These are phyloP conservation scores for Drosophila busckii DNA, from an alignment of 1,140 invertebrate genomes.

Conservation along the genomic window DNA sequence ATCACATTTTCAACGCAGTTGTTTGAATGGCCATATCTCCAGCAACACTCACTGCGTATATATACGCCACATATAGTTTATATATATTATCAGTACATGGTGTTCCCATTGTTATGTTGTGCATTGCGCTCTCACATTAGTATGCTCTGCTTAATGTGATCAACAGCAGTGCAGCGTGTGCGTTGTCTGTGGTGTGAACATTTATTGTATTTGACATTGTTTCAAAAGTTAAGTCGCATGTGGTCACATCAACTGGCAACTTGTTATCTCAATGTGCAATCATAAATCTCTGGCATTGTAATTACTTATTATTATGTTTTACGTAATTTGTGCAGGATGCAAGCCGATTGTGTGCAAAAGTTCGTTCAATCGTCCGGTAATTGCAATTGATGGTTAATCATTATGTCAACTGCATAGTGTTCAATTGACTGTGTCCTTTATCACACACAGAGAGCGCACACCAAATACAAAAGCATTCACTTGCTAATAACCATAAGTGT, in stretches of 20 bases:
- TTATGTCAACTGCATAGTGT: too few species aligned
- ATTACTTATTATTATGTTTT: constrained; percentile 46
- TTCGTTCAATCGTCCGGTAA: too few species aligned
- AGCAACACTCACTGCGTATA: constrained; percentile 25
- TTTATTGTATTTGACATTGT: constrained; percentile 66
- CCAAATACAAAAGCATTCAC: too few species aligned
- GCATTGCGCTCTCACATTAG: too few species aligned
- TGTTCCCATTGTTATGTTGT: too few species aligned
- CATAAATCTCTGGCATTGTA: constrained; percentile 45
- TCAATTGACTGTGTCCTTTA: too few species aligned
- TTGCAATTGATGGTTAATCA: too few species aligned
- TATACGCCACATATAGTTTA: constrained; percentile 27
- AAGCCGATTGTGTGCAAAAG: too few species aligned
- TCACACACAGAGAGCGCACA: too few species aligned
- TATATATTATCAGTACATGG: constrained; percentile 2
- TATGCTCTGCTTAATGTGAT: too few species aligned
- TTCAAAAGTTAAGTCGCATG: constrained; percentile 67
- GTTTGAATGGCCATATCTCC: constrained; percentile 22
- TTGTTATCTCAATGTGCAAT: constrained; percentile 36
- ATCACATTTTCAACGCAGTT: constrained; percentile 13
- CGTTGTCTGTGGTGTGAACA: constrained; percentile 15
- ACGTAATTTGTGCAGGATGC: background rate
- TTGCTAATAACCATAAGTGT: too few species aligned
- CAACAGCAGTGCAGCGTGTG: too few species aligned
- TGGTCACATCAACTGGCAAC: constrained; percentile 56